These are phyloP conservation scores for Paradoxurus hermaphroditus DNA, from an alignment of 2,113 vertebrate genomes.

Conservation along the genomic window DNA sequence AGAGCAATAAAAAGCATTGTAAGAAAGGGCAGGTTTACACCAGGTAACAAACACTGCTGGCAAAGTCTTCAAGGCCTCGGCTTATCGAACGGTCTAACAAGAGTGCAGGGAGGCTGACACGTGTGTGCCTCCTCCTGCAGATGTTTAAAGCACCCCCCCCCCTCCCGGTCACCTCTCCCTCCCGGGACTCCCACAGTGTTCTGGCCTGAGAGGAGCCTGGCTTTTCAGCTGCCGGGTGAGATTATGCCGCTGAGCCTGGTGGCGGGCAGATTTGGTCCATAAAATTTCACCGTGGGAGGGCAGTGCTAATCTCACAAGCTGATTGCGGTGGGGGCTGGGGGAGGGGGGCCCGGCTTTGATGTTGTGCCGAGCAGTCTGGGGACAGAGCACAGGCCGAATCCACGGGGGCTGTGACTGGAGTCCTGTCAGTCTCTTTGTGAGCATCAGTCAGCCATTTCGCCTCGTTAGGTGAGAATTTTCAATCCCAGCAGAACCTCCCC, in stretches of 20 bases:
- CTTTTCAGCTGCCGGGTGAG: constrained; percentile 34
- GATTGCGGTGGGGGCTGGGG: not conserved
- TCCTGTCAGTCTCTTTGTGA: not conserved
- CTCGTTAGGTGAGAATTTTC: constrained; percentile 1
- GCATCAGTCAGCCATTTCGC: not conserved
- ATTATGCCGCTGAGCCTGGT: constrained; percentile 41
- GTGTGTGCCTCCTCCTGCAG: not conserved
- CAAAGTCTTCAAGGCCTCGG: constrained; percentile 55
- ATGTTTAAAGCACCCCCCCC: constrained; percentile 24
- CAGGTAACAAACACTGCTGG: constrained; percentile 53
- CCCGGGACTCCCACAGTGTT: not conserved
- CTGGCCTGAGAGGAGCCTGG: not conserved
- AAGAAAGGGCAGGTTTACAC: constrained; percentile 77
- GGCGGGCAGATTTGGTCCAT: constrained; percentile 59
- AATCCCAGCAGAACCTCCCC: not conserved
- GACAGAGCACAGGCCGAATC: not conserved
- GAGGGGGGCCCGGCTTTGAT: not conserved
- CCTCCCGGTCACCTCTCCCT: constrained; percentile 19
- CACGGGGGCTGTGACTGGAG: not conserved
- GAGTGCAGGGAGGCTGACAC: not conserved
- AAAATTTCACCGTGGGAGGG: constrained; percentile 63
- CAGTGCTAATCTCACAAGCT: constrained; percentile 54
- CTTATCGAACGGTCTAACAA: not conserved
- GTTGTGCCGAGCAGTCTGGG: not conserved
- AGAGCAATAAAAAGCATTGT: constrained; percentile 76